Conservation (phyloP, 2,888 invertebrate species). For the Scaptodrosophila latifasciaeformis region DNA sequence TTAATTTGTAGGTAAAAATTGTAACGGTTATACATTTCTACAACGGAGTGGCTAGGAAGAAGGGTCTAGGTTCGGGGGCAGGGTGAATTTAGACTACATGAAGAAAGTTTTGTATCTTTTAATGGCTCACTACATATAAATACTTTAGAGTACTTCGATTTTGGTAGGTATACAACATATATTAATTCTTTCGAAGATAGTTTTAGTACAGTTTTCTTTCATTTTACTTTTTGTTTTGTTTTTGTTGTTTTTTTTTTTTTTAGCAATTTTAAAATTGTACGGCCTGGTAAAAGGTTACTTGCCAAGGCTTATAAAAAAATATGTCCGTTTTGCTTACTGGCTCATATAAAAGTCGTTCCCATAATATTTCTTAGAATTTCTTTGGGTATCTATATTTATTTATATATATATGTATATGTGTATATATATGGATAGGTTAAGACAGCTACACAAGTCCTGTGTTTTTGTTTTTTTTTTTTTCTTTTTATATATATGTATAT, state of each 20-base stretch:
- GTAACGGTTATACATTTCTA: not conserved
- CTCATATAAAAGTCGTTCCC: slow-evolving; percentile 61
- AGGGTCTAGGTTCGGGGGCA: too few relatives aligned
- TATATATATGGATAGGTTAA: slow-evolving; percentile 51
- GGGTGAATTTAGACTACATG: too few relatives aligned
- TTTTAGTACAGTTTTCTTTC: not conserved
- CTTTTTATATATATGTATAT: slow-evolving; percentile 31
- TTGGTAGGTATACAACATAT: not conserved
- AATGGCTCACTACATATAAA: too few relatives aligned
- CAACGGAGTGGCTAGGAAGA: too few relatives aligned
- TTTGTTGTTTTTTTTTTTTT: not conserved
- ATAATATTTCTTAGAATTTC: slow-evolving; percentile 20
- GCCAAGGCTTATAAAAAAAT: slow-evolving; percentile 64
- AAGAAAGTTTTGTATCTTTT: too few relatives aligned
- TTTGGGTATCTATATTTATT: slow-evolving; percentile 13
- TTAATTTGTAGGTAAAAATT: not conserved
- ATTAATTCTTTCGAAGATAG: not conserved
- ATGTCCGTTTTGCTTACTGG: slow-evolving; percentile 61
- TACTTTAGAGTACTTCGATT: not conserved
- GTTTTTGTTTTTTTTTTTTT: not conserved
- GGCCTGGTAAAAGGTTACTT: slow-evolving; percentile 59
- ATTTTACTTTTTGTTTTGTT: not conserved
- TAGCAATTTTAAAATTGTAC: slow-evolving; percentile 38
- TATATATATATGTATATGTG: slow-evolving; percentile 23
- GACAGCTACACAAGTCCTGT: slow-evolving; percentile 33